Conservation (phyloP, 1,140 invertebrate genomes). For the Drosophila mayri region DNA sequence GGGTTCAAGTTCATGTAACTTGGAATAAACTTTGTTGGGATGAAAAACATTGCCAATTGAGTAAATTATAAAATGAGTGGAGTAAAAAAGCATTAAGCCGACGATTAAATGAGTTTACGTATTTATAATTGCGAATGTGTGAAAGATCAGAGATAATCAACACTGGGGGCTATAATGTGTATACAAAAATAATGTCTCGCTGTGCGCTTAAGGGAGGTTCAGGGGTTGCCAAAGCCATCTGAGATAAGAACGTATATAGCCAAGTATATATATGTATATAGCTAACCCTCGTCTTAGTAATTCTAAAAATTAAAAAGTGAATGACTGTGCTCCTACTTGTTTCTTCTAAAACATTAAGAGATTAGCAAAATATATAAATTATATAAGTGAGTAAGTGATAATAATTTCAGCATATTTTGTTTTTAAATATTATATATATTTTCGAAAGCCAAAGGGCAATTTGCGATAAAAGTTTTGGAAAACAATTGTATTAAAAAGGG, state of each 20-base stretch:
- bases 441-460: background rate
- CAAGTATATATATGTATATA: constrained; percentile 5
- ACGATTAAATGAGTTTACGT: constrained; percentile 10
- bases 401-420: background rate
- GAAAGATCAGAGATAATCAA: constrained; percentile 48
- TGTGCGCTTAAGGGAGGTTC: constrained; percentile 10
- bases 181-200: constrained; percentile 1
- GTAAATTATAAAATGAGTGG: constrained; percentile 20
- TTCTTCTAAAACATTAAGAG: background rate
- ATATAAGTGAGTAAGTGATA: background rate
- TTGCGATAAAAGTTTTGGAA: constrained; percentile 1
- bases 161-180: constrained; percentile 7
- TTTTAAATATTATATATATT: background rate
- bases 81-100: constrained; percentile 22
- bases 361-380: background rate
- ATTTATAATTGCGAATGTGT: constrained; percentile 27
- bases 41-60: constrained; percentile 21
- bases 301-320: background rate
- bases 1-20: constrained; percentile 40
- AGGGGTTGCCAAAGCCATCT: background rate
- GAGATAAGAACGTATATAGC: constrained; percentile 7
- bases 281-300: background rate
- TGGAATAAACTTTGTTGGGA: constrained; percentile 2
- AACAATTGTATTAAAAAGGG: background rate
- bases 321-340: background rate